A percentile compares a stretch with the other conserved stretches of the same genome.
phyloP scores from a whole-genome alignment of 1,140 invertebrate species.

The Zaprionus ornatus region DNA sequence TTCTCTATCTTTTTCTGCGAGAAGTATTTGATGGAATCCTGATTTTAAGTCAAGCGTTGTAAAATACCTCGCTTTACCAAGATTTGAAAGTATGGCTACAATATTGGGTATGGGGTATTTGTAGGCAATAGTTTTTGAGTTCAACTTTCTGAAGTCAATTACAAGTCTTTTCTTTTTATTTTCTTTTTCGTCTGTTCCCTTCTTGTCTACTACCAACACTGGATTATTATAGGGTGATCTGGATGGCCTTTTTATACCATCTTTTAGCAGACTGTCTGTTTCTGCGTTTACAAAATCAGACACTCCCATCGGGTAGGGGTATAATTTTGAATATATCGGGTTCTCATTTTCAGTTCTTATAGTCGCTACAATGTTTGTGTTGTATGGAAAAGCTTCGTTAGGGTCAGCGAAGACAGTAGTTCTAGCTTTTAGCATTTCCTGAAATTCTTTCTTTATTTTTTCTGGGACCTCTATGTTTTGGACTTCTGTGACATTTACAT shows the following conservation, averaged over 20 bases:
- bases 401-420: not conserved
- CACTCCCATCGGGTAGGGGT: slow-evolving; percentile 8
- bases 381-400: not conserved
- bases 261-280: not conserved
- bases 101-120: not conserved
- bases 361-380: slow-evolving; percentile 17
- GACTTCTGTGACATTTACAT: not conserved
- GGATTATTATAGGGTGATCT: slow-evolving; percentile 3
- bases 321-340: slow-evolving; percentile 38
- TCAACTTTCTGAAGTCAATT: slow-evolving; percentile 4
- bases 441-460: not conserved
- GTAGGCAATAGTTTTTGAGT: not conserved
- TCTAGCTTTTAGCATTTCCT: not conserved
- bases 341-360: slow-evolving; percentile 23
- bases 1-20: not conserved
- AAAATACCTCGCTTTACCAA: slow-evolving; percentile 23
- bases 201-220: not conserved
- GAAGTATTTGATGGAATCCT: not conserved
- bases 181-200: not conserved
- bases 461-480: not conserved
- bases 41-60: slow-evolving; percentile 20
- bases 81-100: not conserved
- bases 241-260: not conserved
- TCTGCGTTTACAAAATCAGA: not conserved
- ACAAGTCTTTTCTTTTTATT: not conserved